Conservation (phyloP, 2,797 vertebrate genomes). For the Danio aesculapii region DNA sequence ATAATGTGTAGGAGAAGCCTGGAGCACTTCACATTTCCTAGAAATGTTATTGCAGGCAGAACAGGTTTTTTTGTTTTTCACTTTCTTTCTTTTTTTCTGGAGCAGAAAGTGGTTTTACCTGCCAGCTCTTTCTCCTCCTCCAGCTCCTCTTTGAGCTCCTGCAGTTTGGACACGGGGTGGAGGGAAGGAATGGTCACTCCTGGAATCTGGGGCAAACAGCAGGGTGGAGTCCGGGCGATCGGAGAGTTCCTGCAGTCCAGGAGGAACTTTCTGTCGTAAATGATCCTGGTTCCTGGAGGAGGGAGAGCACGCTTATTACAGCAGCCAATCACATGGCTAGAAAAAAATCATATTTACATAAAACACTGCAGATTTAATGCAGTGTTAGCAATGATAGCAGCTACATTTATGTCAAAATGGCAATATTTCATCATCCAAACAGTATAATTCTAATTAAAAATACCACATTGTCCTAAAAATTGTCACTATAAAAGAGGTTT, state of each 20-base stretch:
- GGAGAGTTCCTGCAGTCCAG: constrained; percentile 93
- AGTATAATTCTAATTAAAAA: too few relatives aligned
- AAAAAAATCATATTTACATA: constrained; percentile 12
- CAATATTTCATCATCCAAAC: too few relatives aligned
- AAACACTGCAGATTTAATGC: neutral
- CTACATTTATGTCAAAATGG: too few relatives aligned
- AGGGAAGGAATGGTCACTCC: constrained; percentile 85
- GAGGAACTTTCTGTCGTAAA: constrained; percentile 93
- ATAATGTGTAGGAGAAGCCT: neutral
- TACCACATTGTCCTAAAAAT: too few relatives aligned
- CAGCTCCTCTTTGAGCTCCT: constrained; percentile 88
- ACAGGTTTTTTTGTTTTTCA: neutral
- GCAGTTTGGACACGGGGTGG: constrained; percentile 84
- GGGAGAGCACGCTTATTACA: neutral
- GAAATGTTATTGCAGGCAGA: neutral
- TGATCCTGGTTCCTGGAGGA: constrained; percentile 89
- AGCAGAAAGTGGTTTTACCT: constrained; percentile 76
- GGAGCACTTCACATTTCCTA: neutral
- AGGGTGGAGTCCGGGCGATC: constrained; percentile 86
- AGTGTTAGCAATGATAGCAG: too few relatives aligned
- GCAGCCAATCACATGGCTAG: neutral
- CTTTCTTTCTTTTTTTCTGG: neutral
- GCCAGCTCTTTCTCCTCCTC: constrained; percentile 87
- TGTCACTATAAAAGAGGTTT: too few relatives aligned
- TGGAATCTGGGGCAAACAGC: constrained; percentile 91